Conservation (phyloP, 2,797 vertebrate species). For the Vespertilio murinus region DNA sequence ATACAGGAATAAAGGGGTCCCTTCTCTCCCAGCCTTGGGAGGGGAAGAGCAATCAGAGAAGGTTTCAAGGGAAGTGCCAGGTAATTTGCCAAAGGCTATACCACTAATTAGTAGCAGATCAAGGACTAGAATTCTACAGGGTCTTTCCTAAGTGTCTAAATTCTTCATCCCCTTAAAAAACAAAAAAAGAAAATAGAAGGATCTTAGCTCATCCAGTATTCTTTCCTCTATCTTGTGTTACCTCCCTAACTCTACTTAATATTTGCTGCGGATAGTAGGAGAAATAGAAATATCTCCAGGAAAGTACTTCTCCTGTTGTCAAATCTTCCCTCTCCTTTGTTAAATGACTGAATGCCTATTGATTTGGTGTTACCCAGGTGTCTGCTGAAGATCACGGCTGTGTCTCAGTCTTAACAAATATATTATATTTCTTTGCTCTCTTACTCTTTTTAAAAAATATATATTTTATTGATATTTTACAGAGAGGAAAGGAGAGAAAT, state of each 20-base stretch:
- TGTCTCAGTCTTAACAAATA: neutral
- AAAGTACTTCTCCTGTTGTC: neutral
- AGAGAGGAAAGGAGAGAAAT: no score
- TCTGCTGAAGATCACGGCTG: neutral
- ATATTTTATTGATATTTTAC: no score
- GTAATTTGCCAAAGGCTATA: neutral
- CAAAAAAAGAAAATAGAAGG: neutral
- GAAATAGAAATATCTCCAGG: neutral
- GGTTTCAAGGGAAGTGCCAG: neutral
- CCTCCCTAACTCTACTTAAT: neutral
- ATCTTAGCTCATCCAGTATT: neutral
- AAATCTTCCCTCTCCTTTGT: neutral
- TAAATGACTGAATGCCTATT: neutral
- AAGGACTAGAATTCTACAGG: neutral
- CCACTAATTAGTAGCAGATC: neutral
- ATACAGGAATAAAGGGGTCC: neutral
- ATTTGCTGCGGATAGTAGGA: neutral
- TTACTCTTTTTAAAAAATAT: neutral
- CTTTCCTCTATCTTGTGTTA: neutral
- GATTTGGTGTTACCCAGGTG: neutral
- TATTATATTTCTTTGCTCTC: neutral
- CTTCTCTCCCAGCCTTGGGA: neutral
- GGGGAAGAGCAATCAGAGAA: neutral
- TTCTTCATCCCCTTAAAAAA: conserved; percentile 13
- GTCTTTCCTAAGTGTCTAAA: neutral